Evolutionary conservation across 2,888 invertebrate species (phyloP).

Genomic region (Siphonodentalium dalli): DNA sequence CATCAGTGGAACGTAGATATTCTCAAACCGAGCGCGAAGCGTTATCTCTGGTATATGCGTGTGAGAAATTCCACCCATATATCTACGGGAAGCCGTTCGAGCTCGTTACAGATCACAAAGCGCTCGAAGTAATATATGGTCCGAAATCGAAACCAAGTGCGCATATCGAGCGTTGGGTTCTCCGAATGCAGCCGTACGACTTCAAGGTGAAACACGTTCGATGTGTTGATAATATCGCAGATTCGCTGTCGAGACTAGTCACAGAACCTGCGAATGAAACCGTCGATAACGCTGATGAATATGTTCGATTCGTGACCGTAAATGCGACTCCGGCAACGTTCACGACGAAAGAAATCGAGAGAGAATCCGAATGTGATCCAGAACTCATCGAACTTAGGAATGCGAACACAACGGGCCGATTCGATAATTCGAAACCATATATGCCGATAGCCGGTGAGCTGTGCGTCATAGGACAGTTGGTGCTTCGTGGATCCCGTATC

Average conservation of each 20-base stretch:
- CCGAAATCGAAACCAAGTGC: constrained; percentile 38
- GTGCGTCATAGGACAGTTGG: constrained; percentile 18
- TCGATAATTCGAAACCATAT: constrained; percentile 11
- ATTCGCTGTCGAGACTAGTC: constrained; percentile 22
- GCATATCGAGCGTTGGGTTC: constrained; percentile 39
- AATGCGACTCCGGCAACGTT: background rate
- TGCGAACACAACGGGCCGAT: constrained; percentile 2
- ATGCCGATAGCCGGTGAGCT: constrained; percentile 17
- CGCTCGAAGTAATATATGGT: constrained; percentile 37
- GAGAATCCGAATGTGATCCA: constrained; percentile 13
- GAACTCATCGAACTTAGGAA: constrained; percentile 16
- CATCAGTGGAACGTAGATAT: too few species aligned
- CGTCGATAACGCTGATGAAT: background rate
- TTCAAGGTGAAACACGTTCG: constrained; percentile 24
- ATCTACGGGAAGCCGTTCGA: constrained; percentile 36
- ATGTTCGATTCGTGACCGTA: background rate
- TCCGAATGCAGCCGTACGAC: constrained; percentile 31
- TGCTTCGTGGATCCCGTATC: constrained; percentile 24
- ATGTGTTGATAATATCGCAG: constrained; percentile 24
- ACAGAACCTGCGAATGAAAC: background rate
- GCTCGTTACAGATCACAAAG: constrained; percentile 44
- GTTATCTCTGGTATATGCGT: constrained; percentile 34
- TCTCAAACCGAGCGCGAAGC: too few species aligned
- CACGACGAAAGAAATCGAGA: constrained; percentile 25
- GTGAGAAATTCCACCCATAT: constrained; percentile 40